Base-by-base conservation (phyloP, 2,113 vertebrate species). In the Lutjanus erythropterus region DNA sequence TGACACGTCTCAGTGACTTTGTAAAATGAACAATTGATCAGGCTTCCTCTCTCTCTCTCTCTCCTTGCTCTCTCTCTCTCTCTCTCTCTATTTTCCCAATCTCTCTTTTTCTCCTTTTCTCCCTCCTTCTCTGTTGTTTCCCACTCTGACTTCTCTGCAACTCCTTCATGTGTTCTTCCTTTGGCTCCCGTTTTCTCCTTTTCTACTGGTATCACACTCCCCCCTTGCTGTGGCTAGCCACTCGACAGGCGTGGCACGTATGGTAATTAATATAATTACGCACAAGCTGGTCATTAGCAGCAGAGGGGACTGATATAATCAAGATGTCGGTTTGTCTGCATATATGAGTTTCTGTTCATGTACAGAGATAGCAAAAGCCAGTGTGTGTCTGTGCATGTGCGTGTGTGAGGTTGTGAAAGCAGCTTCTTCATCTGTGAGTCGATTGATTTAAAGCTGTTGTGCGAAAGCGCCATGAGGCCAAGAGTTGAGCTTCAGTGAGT, bases 21-120 rank as follows among this genome's bases (percentile, higher is more conserved):
- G 94, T 96, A 95, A 96, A 97, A 98, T 97, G 96, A 97, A 96
- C 96, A 96, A 96, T 97, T 96, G 97, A 97, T 97, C 96, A 95
- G 92, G 75, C 88, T 82, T 86, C 70, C 86, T 88, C 85, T 82
- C 83, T 64, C 83, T 15, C 9, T 65, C 53, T 74, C 69, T 60
- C 69, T 55, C 80, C 35, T 4, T 39, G 58, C 52, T 47, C 69
- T 53, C 60, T 59, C 80, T 41, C 41, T 41, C 64, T 15, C 60
- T 39, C 64, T 12, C 62, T 62, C 78, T 76, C 56, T 50, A 65
- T 91, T 79, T 69, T 66, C 73, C 68, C 67, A 58, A 71, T 83
- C 80, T 78, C 47, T 87, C 80, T 6, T 15, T 21, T 23, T 25
- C 46, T 85, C 71, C 37, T 27, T 56, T 25, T 25, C 31, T 62